These are phyloP conservation scores for Scomberomorus guttatus DNA, from an alignment of 2,797 vertebrate species.

Conservation along the genomic window DNA sequence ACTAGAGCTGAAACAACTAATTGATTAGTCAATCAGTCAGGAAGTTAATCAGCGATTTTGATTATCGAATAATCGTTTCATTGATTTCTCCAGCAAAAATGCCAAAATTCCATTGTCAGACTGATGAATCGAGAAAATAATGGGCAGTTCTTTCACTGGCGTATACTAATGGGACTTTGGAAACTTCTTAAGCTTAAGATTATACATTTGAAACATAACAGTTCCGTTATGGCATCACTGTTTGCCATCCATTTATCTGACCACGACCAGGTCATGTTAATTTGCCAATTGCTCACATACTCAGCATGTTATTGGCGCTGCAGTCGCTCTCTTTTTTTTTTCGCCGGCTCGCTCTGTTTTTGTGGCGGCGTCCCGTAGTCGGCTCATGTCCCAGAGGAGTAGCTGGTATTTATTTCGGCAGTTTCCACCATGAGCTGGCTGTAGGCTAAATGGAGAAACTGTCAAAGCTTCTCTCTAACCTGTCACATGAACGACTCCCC, in stretches of 20 bases:
- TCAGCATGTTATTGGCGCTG: constrained; percentile 65
- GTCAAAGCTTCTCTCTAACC: constrained; percentile 81
- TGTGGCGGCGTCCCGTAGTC: constrained; percentile 67
- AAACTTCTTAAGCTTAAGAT: too few species aligned
- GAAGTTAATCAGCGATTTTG: too few species aligned
- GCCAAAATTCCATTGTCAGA: too few species aligned
- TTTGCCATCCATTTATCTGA: constrained; percentile 39
- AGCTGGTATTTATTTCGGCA: constrained; percentile 80
- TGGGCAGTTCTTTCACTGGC: too few species aligned
- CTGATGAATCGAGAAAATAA: too few species aligned
- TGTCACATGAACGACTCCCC: constrained; percentile 72
- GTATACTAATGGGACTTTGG: not conserved
- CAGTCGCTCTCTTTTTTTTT: constrained; percentile 33
- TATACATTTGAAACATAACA: not conserved
- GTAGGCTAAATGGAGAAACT: constrained; percentile 81
- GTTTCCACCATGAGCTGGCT: constrained; percentile 72
- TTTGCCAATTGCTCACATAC: constrained; percentile 70
- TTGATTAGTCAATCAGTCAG: too few species aligned
- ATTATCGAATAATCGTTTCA: too few species aligned
- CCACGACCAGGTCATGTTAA: constrained; percentile 56
- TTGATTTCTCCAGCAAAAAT: too few species aligned
- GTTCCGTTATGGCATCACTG: not conserved
- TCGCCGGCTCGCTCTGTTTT: constrained; percentile 58
- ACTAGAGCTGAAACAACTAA: not conserved
- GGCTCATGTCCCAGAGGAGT: constrained; percentile 70